Base-by-base conservation (phyloP, 2,888 invertebrate genomes). In the Aleiodes alternator region DNA sequence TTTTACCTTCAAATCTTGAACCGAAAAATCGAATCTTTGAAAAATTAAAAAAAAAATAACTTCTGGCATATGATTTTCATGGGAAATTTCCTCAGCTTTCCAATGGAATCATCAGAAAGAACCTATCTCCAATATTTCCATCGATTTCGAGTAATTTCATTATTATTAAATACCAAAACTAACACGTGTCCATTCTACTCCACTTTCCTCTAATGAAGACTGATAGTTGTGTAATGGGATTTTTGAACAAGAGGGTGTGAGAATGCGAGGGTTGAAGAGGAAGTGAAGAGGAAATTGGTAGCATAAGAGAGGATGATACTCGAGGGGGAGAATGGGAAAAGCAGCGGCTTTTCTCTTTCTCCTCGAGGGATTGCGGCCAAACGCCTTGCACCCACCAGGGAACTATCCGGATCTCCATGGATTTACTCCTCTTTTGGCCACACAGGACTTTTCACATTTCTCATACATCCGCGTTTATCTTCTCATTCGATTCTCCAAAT, bases 401-500 rank as follows among this genome's bases (percentile, higher is more conserved):
- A 72, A 72, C 72, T 73, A 72, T 75, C 73, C 66, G 69, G 68
- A 73, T 72, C 82, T 76, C 80, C 79, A 80, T 69, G 75, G 78
- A 80, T 83, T 83, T 79, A 82, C 81, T 84, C 34, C 81, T 84
- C 34, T 84, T 84, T 84, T 77, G 76, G 73, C 80, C 84, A 84
- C 84, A 84, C 83, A 84, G 76, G 76, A 76, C 78, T 79, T 80
- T 73, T 76, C 73, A 73, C 72, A 73, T 73, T 69, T 69, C 61
- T 64, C 59, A 56, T 66, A 72, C 75, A 75, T 72, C 64, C 69
- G 48, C 14, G 71, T 69, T 68, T 66, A 51, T 57, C 72, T 55
- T 29, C 61, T 69, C 68, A 59, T 61, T 31, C 3, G 29, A 29
- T 14, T 55, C 43, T 53, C 7, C 59, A 50, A 23, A 34, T 34